Percentiles rank a stretch among this genome's conserved stretches.
Evolutionary conservation across 2,797 vertebrate genomes (phyloP).

Genomic region (Morelia viridis): DNA sequence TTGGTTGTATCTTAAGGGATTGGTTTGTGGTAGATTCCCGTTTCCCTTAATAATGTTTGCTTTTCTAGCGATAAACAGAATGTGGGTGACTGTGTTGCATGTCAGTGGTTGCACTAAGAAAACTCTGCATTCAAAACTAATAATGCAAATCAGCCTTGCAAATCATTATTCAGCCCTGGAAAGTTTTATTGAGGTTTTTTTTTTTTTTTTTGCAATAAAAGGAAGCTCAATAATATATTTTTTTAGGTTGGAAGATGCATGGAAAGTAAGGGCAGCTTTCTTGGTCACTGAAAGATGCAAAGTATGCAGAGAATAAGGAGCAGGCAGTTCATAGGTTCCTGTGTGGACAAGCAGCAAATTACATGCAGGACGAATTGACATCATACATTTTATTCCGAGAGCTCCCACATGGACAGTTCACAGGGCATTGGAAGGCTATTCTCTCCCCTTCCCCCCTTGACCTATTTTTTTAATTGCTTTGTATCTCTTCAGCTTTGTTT

Average conservation of each 20-base stretch:
- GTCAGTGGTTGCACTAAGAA: neutral
- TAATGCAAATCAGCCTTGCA: neutral
- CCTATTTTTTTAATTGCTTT: neutral
- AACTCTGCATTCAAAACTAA: neutral
- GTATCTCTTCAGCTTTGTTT: neutral
- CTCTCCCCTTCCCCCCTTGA: neutral
- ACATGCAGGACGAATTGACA: neutral
- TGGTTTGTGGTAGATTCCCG: neutral
- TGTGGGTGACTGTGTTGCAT: neutral
- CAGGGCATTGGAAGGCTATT: neutral
- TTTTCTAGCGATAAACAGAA: neutral
- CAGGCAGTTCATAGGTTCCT: neutral
- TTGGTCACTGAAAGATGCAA: neutral
- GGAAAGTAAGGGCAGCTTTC: neutral
- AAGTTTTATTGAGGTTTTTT: neutral
- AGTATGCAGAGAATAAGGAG: neutral
- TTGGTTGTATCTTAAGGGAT: constrained; percentile 2
- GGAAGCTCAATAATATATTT: neutral
- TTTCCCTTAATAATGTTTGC: neutral
- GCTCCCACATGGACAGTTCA: neutral
- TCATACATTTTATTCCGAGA: neutral
- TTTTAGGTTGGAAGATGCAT: neutral
- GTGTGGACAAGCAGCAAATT: neutral
- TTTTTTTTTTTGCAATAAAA: neutral
- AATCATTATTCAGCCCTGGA: neutral